Evolutionary conservation across 1,140 invertebrate genomes (phyloP).

Genomic region (Leptestheria dahalacensis): DNA sequence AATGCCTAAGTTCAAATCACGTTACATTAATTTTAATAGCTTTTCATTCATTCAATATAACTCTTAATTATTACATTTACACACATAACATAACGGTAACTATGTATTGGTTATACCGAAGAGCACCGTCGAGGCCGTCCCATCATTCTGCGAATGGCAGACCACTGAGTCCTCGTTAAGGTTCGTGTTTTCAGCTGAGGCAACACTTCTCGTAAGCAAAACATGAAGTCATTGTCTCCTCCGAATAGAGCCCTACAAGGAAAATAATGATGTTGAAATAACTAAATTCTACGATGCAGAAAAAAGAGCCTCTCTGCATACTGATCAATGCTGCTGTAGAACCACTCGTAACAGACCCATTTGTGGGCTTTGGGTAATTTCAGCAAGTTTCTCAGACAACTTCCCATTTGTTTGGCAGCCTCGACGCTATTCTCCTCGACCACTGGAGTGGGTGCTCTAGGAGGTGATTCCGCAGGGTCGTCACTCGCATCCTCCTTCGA

Average conservation of each 20-base stretch:
- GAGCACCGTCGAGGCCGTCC: slow-evolving; percentile 92
- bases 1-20: slow-evolving; percentile 47
- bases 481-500: neutral
- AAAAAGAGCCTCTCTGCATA: slow-evolving; percentile 34
- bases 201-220: slow-evolving; percentile 85
- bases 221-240: slow-evolving; percentile 92
- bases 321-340: slow-evolving; percentile 94
- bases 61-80: too few relatives aligned
- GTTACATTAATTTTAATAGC: too few relatives aligned
- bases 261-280: too few relatives aligned
- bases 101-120: slow-evolving; percentile 34
- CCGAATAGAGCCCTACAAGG: slow-evolving; percentile 67
- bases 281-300: slow-evolving; percentile 6
- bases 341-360: slow-evolving; percentile 99
- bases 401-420: slow-evolving; percentile 71
- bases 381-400: slow-evolving; percentile 82
- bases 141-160: slow-evolving; percentile 86
- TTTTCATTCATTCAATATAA: too few relatives aligned
- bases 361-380: slow-evolving; percentile 97
- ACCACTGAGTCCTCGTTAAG: slow-evolving; percentile 85
- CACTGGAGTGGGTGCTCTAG: neutral
- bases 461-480: neutral
- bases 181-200: slow-evolving; percentile 75
- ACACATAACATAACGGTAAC: too few relatives aligned
- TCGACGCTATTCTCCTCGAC: slow-evolving; percentile 42